Base-by-base conservation (phyloP, 2,113 vertebrate species). In the Pseudois nayaur region DNA sequence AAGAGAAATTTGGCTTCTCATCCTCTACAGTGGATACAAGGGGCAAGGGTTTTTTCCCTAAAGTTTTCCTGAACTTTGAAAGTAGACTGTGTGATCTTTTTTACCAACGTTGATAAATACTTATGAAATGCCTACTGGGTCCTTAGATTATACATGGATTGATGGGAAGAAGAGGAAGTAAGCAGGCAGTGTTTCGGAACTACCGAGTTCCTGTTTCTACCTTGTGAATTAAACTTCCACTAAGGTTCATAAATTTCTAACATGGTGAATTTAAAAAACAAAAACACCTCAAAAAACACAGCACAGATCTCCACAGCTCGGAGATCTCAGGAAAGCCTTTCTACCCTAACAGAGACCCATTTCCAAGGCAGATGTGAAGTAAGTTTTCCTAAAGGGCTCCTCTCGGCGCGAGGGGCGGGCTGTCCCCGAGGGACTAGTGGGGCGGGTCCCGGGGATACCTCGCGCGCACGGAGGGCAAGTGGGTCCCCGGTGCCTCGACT, bases 361-460 rank as follows among this genome's bases (percentile, higher is more conserved):
- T 95, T 86, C 79, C 83, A 60, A 88, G 88, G 45, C 81, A 89
- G 95, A 91, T 5, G 74, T 16, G n/a, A 89, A 97, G 15, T 23
- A 96, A 95, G 98, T 97, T 98, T 96, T 96, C 87, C 74, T 40
- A 6, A 7, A 74, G 93, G 79, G 85, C 50, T 88, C 43, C 2
- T 25, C 50, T 21, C 25, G 0, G 76, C 11, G 71, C 8, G 2
- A 21, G 36, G 60, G 59, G 43, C 43, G 10, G 60, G 57, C 33
- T 11, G 5, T 27, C 40, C 79, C 57, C 21, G 1, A 82, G 89
- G 82, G 91, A 29, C 74, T 23, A 40, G 25, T 19, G 55, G 82
- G 1, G 76, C 25, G 36, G 52, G 62, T 54, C 59, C 88, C 17
- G 8, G 0, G 36, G 45, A 45, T 57, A 29, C 48, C 74, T 31